Evolutionary conservation across 2,888 invertebrate species (phyloP).

Genomic region (Stenichneumon culpator): DNA sequence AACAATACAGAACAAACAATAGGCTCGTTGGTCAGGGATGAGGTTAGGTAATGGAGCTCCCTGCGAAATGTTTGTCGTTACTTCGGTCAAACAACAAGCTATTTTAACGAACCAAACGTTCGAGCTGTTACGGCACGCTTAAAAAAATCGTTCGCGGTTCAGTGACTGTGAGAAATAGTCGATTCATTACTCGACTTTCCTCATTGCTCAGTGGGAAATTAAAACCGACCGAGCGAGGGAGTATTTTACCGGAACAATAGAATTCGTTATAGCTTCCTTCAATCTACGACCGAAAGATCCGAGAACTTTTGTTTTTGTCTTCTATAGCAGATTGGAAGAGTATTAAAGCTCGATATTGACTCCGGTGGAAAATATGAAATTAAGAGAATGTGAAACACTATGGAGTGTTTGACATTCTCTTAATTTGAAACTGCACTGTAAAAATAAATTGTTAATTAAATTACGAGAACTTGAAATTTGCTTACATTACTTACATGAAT

Average conservation of each 20-base stretch:
- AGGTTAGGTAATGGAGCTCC: neutral
- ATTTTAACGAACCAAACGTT: neutral
- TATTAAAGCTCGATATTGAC: neutral
- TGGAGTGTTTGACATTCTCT: no score
- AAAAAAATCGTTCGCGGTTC: neutral
- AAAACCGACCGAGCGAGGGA: neutral
- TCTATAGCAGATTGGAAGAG: neutral
- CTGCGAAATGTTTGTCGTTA: neutral
- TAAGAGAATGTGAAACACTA: no score
- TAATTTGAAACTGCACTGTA: neutral
- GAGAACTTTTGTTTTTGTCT: neutral
- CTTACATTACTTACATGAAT: no score
- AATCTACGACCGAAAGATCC: conserved; percentile 5
- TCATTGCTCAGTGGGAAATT: neutral
- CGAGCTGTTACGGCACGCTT: neutral
- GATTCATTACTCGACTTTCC: neutral
- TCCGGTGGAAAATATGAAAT: neutral
- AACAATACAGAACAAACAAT: neutral
- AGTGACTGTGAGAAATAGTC: neutral
- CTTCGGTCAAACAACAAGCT: neutral
- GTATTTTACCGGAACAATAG: conserved; percentile 4
- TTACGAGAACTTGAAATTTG: no score
- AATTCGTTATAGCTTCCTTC: conserved; percentile 1
- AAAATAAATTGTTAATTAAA: neutral
- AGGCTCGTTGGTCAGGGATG: neutral